phyloP scores from a whole-genome alignment of 37 sponge, comb jelly and placozoan genomes.

The Beroe ovata region DNA sequence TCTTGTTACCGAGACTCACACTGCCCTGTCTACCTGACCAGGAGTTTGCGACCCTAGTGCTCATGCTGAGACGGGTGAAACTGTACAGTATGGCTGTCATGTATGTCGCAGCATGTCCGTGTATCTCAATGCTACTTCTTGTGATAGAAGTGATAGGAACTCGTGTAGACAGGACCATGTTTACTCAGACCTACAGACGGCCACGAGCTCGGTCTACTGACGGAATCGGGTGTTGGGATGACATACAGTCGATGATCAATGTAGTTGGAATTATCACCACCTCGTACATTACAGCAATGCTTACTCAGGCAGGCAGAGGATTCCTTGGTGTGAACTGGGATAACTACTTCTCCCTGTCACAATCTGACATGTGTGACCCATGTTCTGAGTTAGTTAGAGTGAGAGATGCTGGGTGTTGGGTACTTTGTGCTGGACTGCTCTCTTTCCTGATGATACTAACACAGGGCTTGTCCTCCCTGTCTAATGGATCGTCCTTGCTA shows the following conservation, averaged over 20 bases:
- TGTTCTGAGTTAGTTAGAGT: not conserved
- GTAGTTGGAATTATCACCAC: slow-evolving; percentile 1
- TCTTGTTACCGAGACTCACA: not conserved
- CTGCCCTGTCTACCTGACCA: not conserved
- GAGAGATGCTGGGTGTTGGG: not conserved
- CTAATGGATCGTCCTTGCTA: not conserved
- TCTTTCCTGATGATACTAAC: not conserved
- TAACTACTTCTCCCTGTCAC: not conserved
- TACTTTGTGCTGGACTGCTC: not conserved
- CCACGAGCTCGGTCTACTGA: not conserved
- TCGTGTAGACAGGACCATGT: not conserved
- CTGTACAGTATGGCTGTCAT: slow-evolving; percentile 18
- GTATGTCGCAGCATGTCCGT: slow-evolving; percentile 41
- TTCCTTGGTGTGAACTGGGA: slow-evolving; percentile 8
- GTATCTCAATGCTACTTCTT: not conserved
- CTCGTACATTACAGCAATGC: not conserved
- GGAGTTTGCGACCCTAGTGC: not conserved
- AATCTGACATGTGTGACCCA: not conserved
- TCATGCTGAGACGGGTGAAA: slow-evolving; percentile 20
- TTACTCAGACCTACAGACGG: not conserved
- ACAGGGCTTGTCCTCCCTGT: not conserved
- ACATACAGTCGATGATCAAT: not conserved
- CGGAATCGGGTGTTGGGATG: not conserved
- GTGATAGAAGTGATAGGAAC: not conserved
- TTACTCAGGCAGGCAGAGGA: not conserved